Percentiles rank a stretch among this genome's conserved stretches.
Evolutionary conservation across 2,888 invertebrate species (phyloP).

Genomic region (Prosapia bicincta): DNA sequence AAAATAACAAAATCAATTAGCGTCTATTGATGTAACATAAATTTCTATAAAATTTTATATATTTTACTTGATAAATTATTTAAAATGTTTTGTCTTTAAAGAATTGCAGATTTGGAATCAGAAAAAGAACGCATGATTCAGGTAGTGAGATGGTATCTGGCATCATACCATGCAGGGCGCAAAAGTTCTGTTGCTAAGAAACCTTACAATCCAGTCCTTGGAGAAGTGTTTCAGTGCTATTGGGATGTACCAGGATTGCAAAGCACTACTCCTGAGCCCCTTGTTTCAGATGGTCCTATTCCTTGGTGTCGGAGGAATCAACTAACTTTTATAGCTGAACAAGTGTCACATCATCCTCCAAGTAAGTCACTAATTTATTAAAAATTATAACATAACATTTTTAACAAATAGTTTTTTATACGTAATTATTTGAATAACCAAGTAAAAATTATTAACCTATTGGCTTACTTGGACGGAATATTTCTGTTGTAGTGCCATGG

Average conservation of each 20-base stretch:
- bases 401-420: too few species aligned
- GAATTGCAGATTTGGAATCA: conserved; percentile 84
- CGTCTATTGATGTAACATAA: too few species aligned
- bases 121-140: conserved; percentile 91
- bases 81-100: conserved; percentile 44
- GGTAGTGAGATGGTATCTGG: conserved; percentile 94
- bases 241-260: conserved; percentile 62
- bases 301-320: conserved; percentile 88
- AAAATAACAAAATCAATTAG: too few species aligned
- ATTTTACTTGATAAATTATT: too few species aligned
- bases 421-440: too few species aligned
- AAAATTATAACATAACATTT: too few species aligned
- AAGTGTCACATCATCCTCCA: conserved; percentile 99
- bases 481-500: too few species aligned
- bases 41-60: too few species aligned
- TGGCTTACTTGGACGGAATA: too few species aligned
- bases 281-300: conserved; percentile 76
- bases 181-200: conserved; percentile 97
- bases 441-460: too few species aligned
- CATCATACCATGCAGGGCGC: conserved; percentile 97
- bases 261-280: conserved; percentile 17
- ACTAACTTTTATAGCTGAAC: conserved; percentile 93
- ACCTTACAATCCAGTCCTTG: conserved; percentile 97
- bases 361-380: too few species aligned
- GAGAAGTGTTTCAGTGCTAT: conserved; percentile 90